Evolutionary conservation across 2,797 vertebrate species (phyloP), one percentile per base, ranked within the genome.

Genomic region (Acipenser oxyrinchus): DNA sequence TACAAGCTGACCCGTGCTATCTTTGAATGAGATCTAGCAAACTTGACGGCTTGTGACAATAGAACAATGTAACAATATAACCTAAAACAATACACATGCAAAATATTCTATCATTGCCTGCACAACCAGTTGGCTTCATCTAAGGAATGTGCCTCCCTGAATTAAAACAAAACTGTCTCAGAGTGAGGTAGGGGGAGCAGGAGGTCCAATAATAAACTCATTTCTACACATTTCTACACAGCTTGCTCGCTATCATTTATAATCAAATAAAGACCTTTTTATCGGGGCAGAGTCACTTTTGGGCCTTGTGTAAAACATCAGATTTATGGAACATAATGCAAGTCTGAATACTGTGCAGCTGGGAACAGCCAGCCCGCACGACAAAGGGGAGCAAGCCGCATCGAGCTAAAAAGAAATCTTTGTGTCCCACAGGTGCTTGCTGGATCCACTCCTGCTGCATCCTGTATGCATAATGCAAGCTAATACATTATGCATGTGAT

Each of bases 401-500:
- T n/a, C 57, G 37, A 52, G 63, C 68, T 58, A 1, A 85, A 90
- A 86, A 92, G 88, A 86, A 84, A 88, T 87, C 92, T 93, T 93
- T 94, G 92, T 93, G 84, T 77, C 80, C 78, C 83, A 90, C 92
- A 92, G 91, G 90, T 93, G 88, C 87, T 90, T 80, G 74, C 83
- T 84, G 81, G 80, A 84, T 89, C 85, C 82, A 83, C 84, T 86
- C 85, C 84, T 78, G 84, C 80, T 80, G 84, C 88, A 89, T 93
- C 89, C 92, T 88, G 79, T 79, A 76, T 77, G 68, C 77, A 76
- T 84, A 84, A 82, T 84, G 90, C 87, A 81, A 66, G 76, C 68
- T 87, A 83, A 90, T 92, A 88, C 83, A 92, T 93, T 92, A 92
- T 91, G 87, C 83, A 92, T 90, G 86, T 85, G 75, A 57, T 80